Evolutionary conservation across 2,888 invertebrate species (phyloP).

Genomic region (Perizoma affinitatum): DNA sequence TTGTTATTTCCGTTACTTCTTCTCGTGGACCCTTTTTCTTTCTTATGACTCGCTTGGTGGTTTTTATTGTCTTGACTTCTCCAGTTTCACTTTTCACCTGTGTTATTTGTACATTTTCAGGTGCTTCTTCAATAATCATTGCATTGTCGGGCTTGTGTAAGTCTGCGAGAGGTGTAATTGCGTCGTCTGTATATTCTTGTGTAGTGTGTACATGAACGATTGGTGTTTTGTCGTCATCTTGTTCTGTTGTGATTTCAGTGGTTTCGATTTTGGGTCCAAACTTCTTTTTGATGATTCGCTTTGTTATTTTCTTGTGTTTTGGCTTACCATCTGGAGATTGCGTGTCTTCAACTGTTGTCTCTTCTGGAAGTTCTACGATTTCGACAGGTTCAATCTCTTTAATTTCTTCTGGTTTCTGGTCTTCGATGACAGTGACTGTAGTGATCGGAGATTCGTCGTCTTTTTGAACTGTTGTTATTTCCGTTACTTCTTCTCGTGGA

Average conservation of each 20-base stretch:
- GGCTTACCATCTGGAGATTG: constrained; percentile 57
- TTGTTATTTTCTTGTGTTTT: constrained; percentile 43
- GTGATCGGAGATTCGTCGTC: constrained; percentile 34
- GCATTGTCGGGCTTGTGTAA: constrained; percentile 30
- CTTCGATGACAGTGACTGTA: constrained; percentile 52
- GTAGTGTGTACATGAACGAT: constrained; percentile 49
- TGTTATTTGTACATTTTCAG: constrained; percentile 62
- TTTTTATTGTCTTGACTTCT: constrained; percentile 33
- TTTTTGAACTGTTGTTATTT: constrained; percentile 41
- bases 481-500: constrained; percentile 29
- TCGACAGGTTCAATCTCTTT: constrained; percentile 29
- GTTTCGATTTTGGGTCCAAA: constrained; percentile 48
- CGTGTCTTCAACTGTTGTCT: constrained; percentile 48
- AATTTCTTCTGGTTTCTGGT: constrained; percentile 29
- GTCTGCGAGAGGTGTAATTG: constrained; percentile 32
- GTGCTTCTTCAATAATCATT: constrained; percentile 42
- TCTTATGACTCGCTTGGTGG: not conserved
- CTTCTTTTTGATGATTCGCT: constrained; percentile 50
- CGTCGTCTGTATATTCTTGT: constrained; percentile 44
- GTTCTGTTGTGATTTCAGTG: constrained; percentile 38
- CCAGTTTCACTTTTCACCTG: constrained; percentile 50
- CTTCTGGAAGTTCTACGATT: constrained; percentile 54
- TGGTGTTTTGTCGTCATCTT: constrained; percentile 43
- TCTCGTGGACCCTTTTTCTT: too few species aligned
- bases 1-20: too few species aligned